A percentile compares a stretch with the other conserved stretches of the same genome.
phyloP scores from a whole-genome alignment of 1,140 invertebrate genomes.

The Heterodera schachtii region DNA sequence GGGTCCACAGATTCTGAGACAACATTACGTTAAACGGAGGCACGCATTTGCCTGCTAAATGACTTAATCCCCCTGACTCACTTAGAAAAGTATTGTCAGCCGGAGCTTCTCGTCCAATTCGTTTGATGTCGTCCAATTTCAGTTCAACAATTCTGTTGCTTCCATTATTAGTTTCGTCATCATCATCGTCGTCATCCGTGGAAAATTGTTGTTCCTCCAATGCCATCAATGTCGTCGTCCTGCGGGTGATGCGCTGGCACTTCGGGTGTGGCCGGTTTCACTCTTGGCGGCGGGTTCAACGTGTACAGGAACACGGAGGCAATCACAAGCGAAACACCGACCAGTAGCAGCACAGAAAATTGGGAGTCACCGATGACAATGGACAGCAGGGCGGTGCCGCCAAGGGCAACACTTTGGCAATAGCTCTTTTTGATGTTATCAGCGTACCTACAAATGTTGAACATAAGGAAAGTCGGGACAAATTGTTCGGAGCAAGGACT shows the following conservation, averaged over 20 bases:
- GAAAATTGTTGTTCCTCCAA: constrained; percentile 10
- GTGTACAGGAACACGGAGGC: constrained; percentile 46
- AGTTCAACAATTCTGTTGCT: not conserved
- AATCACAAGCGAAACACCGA: constrained; percentile 38
- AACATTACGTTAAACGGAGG: no score
- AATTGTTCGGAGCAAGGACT: no score
- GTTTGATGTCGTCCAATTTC: constrained; percentile 33
- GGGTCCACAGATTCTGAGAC: no score
- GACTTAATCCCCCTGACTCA: no score
- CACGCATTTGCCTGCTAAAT: no score
- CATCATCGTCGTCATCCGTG: not conserved
- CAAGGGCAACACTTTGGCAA: constrained; percentile 47
- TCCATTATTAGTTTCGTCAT: not conserved
- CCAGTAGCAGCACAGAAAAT: constrained; percentile 30
- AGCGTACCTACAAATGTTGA: constrained; percentile 72
- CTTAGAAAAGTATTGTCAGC: no score
- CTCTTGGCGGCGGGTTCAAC: constrained; percentile 38
- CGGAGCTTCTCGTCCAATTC: not conserved
- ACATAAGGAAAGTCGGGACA: no score
- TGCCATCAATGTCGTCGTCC: constrained; percentile 10
- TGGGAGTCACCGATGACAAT: constrained; percentile 42
- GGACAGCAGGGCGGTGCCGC: constrained; percentile 43
- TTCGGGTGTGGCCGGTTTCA: constrained; percentile 9
- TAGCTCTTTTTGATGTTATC: constrained; percentile 77
- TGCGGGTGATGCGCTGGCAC: constrained; percentile 18